Conservation (phyloP, 2,113 vertebrate species). For the Chinchilla lanigera region DNA sequence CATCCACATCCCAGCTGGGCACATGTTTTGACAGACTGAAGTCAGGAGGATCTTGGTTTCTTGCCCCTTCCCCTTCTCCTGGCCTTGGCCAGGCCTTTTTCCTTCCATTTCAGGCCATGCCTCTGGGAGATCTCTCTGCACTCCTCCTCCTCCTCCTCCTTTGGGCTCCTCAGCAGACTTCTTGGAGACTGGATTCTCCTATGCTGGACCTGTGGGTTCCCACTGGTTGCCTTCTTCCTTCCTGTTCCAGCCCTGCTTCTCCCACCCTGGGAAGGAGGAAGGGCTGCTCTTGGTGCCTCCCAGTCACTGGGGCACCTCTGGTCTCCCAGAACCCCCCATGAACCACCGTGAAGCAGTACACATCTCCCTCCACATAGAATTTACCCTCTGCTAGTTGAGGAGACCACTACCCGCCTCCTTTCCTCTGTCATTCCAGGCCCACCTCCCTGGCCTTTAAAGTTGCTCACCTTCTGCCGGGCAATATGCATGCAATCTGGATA, state of each 20-base stretch:
- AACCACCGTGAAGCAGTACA: not conserved
- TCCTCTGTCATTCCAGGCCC: not conserved
- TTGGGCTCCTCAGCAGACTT: not conserved
- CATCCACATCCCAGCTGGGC: accelerated
- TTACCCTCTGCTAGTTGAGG: accelerated
- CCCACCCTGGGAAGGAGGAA: not conserved
- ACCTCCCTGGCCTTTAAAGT: not conserved
- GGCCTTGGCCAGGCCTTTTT: not conserved
- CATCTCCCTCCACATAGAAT: accelerated
- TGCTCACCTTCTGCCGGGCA: not conserved
- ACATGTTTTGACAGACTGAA: not conserved
- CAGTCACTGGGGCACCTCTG: not conserved
- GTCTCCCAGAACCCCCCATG: not conserved
- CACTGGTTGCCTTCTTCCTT: not conserved
- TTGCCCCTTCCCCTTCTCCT: not conserved
- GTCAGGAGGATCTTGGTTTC: not conserved
- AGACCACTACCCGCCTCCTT: not conserved
- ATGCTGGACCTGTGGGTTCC: not conserved
- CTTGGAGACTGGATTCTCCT: not conserved
- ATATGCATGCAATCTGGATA: not conserved
- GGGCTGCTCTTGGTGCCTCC: not conserved
- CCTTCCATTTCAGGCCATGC: not conserved
- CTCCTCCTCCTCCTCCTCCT: not conserved
- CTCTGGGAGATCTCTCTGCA: not conserved
- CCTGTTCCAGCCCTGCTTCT: not conserved